Percentiles rank a stretch among this genome's conserved stretches.
phyloP scores from a whole-genome alignment of 2,888 invertebrate genomes.

The Drosophila acutilabella region DNA sequence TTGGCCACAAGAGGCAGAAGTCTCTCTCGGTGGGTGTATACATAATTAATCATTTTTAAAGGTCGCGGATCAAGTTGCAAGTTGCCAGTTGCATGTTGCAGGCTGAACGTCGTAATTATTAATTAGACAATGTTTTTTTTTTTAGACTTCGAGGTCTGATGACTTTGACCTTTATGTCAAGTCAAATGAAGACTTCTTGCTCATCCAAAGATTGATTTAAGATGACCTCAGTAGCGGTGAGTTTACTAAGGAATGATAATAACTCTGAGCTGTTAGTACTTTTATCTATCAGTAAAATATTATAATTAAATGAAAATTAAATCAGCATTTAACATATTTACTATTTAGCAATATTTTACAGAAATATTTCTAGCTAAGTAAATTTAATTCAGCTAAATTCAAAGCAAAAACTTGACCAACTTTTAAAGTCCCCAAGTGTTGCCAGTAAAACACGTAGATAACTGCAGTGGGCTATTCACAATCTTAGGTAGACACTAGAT shows the following conservation, averaged over 20 bases:
- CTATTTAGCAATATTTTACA: too few species aligned
- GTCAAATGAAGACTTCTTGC: conserved; percentile 22
- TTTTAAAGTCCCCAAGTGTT: background rate
- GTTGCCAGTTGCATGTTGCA: conserved; percentile 7
- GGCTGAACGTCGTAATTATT: conserved; percentile 10
- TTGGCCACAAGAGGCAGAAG: conserved; percentile 34
- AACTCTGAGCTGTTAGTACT: background rate
- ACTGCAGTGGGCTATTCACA: conserved; percentile 24
- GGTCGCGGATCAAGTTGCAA: conserved; percentile 40
- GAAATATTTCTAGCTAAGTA: too few species aligned
- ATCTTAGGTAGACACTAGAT: conserved; percentile 21
- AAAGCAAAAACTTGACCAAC: background rate
- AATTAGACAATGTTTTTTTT: conserved; percentile 15
- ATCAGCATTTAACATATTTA: too few species aligned
- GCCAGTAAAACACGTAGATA: conserved; percentile 3
- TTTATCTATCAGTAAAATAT: background rate
- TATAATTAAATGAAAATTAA: too few species aligned
- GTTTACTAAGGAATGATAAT: background rate
- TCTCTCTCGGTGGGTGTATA: conserved; percentile 11
- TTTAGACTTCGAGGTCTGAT: conserved; percentile 43
- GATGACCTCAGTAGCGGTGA: conserved; percentile 1
- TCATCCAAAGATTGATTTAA: conserved; percentile 41
- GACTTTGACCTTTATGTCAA: conserved; percentile 51
- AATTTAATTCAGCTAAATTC: background rate
- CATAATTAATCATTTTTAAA: conserved; percentile 55